Evolutionary conservation across 2,797 vertebrate genomes (phyloP).

Genomic region (Chlorospingus semifuscus): DNA sequence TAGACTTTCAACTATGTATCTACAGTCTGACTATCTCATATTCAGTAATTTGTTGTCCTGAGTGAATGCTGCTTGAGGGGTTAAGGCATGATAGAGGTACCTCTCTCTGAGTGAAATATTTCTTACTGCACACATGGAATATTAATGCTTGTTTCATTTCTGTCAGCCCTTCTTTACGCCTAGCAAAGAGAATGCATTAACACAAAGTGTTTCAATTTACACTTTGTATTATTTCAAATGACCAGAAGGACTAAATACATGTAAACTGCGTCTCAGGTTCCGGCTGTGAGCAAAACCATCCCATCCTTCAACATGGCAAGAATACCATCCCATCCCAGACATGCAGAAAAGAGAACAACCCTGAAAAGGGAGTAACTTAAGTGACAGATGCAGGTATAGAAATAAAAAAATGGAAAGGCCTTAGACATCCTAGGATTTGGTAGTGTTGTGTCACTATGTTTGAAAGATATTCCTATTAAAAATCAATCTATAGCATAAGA

Average conservation of each 20-base stretch:
- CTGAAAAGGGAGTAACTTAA: not conserved
- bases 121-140: not conserved
- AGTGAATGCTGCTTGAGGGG: not conserved
- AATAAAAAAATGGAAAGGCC: not conserved
- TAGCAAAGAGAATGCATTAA: not conserved
- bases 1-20: not conserved
- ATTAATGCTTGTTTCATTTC: not conserved
- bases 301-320: not conserved
- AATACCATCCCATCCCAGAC: not conserved
- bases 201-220: not conserved
- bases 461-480: not conserved
- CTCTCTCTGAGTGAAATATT: not conserved
- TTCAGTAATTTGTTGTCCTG: not conserved
- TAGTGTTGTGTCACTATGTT: not conserved
- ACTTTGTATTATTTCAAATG: not conserved
- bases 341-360: not conserved
- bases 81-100: not conserved
- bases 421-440: not conserved
- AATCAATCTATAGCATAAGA: not conserved
- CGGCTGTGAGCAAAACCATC: not conserved
- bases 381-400: not conserved
- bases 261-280: not conserved
- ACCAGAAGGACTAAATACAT: not conserved
- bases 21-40: not conserved
- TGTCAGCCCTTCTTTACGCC: not conserved